Evolutionary conservation across 2,888 invertebrate species (phyloP).

Genomic region (Steinernema scapterisci): DNA sequence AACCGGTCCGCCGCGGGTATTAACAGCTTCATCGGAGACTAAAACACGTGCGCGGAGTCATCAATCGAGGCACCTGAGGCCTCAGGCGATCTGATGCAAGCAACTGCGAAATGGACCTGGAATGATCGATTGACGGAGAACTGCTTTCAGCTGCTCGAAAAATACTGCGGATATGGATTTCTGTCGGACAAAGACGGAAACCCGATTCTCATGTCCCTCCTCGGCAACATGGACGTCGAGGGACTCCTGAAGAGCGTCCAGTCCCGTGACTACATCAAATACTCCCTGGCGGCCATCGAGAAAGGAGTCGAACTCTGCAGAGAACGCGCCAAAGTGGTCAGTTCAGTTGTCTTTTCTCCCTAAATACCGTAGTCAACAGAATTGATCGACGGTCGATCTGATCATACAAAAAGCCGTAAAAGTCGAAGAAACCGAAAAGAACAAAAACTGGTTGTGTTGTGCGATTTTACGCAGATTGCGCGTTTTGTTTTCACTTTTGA

Average conservation of each 20-base stretch:
- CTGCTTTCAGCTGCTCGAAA: slow-evolving; percentile 63
- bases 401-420: not conserved
- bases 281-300: slow-evolving; percentile 65
- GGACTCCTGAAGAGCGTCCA: slow-evolving; percentile 65
- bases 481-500: too few species aligned
- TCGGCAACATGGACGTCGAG: slow-evolving; percentile 67
- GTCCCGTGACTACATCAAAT: slow-evolving; percentile 67
- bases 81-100: not conserved
- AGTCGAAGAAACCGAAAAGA: too few species aligned
- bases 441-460: too few species aligned
- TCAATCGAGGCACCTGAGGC: not conserved
- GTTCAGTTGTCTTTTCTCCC: not conserved
- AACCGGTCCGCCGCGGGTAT: not conserved
- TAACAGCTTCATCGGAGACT: not conserved
- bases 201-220: slow-evolving; percentile 66
- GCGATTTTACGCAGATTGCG: too few species aligned
- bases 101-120: not conserved
- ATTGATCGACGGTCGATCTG: not conserved
- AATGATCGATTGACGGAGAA: not conserved
- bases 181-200: slow-evolving; percentile 65
- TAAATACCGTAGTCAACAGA: not conserved
- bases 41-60: not conserved
- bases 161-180: slow-evolving; percentile 67
- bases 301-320: slow-evolving; percentile 62
- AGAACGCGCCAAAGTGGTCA: slow-evolving; percentile 57